These are phyloP conservation scores for Thripadectes ignobilis DNA, from an alignment of 2,797 vertebrate genomes.

Conservation along the genomic window DNA sequence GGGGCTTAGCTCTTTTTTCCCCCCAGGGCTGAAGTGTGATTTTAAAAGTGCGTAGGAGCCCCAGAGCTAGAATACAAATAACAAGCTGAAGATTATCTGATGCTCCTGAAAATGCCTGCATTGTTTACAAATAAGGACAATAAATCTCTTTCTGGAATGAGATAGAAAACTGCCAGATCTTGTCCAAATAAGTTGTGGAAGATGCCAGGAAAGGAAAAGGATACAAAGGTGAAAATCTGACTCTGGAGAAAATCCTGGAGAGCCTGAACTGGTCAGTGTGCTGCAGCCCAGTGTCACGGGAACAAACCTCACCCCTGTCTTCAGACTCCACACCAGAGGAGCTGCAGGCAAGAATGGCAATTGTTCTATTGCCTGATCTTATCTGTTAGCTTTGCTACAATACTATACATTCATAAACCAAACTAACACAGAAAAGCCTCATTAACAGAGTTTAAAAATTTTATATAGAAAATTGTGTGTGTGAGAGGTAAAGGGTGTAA, in stretches of 20 bases:
- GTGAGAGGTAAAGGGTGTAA: not conserved
- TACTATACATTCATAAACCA: not conserved
- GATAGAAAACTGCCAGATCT: not conserved
- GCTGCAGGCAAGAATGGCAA: not conserved
- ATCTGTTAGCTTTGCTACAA: not conserved
- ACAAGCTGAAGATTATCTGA: not conserved
- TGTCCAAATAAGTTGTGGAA: not conserved
- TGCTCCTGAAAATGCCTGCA: fast-evolving
- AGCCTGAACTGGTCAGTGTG: not conserved
- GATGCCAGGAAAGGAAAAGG: not conserved
- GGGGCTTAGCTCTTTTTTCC: not conserved
- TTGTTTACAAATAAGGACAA: not conserved
- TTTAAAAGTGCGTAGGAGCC: not conserved
- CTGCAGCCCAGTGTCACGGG: not conserved
- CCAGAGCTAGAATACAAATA: not conserved
- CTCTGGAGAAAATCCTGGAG: too few species aligned
- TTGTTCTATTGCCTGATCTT: not conserved
- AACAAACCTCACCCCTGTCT: not conserved
- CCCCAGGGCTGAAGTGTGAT: not conserved
- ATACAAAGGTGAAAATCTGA: not conserved
- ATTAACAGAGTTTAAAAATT: not conserved
- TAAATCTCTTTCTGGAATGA: not conserved
- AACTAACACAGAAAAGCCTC: not conserved
- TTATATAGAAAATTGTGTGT: not conserved
- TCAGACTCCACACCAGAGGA: not conserved